Base-by-base conservation (phyloP, 53 echinoderm and acorn worm species). In the Glandiceps talaboti region DNA sequence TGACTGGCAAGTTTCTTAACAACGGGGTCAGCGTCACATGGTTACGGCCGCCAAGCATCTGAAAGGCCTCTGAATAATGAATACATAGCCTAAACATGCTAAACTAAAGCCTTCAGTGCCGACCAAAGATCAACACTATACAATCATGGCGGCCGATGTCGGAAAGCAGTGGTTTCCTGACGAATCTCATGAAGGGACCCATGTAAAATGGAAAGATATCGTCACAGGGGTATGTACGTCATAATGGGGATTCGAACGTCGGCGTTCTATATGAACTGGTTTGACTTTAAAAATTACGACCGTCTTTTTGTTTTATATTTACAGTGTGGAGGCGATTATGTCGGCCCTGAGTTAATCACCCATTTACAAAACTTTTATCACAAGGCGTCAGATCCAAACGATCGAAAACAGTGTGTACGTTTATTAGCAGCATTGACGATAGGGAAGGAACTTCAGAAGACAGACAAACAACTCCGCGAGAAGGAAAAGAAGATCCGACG, bases 331-430 rank as follows among this genome's bases (percentile, higher is more conserved):
- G 64, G 20, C 6, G 64, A 45, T 12, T 45, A 45, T 45, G 6
- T 45, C 6, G 64, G 64, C 6, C 64, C 64, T 12, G 64, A 45
- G 20, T 45, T 45, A 20, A 45, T 45, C 64, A 45, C 6, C 20
- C 64, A 97, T 82, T 84, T 97, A 29, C 82, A 84, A 30, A 79
- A 89, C 33, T 97, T 97, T 85, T 97, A 97, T 84, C 78, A 83
- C 31, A 85, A 88, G 76, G 97, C 97, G 1, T 87, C 81, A 75
- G 64, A 45, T 45, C 81, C 85, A 25, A 74, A 85, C 14, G 93
- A 93, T 32, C 81, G 85, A 27, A 90, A 88, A 76, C 85, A 86
- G 29, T 97, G 97, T 76, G 27, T 93, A 45, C 89, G 92, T 77
- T 87, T 93, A 14, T 84, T 97, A 26, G 85, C 97, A 0, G 85